Evolutionary conservation across 2,888 invertebrate genomes (phyloP).

Genomic region (Octodonta nipae): DNA sequence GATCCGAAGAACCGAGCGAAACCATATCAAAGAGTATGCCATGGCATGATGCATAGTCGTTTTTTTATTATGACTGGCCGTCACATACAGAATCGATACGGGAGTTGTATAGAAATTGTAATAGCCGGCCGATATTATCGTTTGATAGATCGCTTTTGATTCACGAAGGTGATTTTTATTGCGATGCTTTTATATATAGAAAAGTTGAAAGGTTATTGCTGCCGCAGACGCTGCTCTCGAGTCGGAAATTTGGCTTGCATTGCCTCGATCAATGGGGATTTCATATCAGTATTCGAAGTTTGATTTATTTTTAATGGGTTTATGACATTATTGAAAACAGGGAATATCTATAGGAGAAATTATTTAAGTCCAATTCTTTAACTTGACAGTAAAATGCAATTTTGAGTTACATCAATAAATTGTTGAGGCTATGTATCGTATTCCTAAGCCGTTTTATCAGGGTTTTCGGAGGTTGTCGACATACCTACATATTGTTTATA

Average conservation of each 20-base stretch:
- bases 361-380: too few relatives aligned
- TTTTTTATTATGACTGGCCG: constrained; percentile 27
- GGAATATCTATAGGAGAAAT: too few relatives aligned
- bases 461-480: too few relatives aligned
- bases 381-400: too few relatives aligned
- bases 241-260: constrained; percentile 8
- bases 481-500: too few relatives aligned
- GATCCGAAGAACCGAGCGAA: constrained; percentile 2
- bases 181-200: constrained; percentile 25
- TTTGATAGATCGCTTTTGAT: constrained; percentile 33
- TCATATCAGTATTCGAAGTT: constrained; percentile 24
- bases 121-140: constrained; percentile 33
- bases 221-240: constrained; percentile 15
- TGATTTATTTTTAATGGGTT: constrained; percentile 26
- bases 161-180: constrained; percentile 35
- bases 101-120: constrained; percentile 26
- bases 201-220: constrained; percentile 29
- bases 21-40: constrained; percentile 19
- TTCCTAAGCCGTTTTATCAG: too few relatives aligned
- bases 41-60: constrained; percentile 26
- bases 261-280: constrained; percentile 23
- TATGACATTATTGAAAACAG: too few relatives aligned
- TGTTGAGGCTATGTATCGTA: too few relatives aligned
- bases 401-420: too few relatives aligned
- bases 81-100: constrained; percentile 21